These are phyloP conservation scores for Ophioderma brevispina DNA, from an alignment of 35 echinoderm and acorn worm species.

Conservation along the genomic window DNA sequence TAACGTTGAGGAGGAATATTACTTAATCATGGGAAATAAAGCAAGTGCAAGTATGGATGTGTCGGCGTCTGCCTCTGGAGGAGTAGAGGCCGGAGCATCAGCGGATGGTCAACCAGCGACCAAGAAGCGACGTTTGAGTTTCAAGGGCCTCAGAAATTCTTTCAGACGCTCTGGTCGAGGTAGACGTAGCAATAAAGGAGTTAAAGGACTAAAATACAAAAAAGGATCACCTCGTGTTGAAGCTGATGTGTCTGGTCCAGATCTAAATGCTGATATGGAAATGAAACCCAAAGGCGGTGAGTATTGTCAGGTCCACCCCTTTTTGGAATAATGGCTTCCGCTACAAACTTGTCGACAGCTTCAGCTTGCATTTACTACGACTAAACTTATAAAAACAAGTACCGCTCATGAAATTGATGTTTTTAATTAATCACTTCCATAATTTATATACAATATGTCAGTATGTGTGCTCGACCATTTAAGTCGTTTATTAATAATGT, in stretches of 20 bases:
- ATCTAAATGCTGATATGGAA: neutral
- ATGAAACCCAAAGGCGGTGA: constrained; percentile 6
- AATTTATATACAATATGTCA: too few species aligned
- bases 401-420: too few species aligned
- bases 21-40: constrained; percentile 33
- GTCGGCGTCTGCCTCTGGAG: constrained; percentile 6
- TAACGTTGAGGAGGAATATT: neutral
- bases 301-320: neutral
- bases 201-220: constrained; percentile 6
- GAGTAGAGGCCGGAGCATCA: neutral
- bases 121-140: constrained; percentile 45
- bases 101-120: constrained; percentile 21
- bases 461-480: too few species aligned
- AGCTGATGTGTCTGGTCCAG: constrained; percentile 31
- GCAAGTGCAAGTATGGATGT: constrained; percentile 28
- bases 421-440: too few species aligned
- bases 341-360: constrained; percentile 1
- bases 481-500: too few species aligned
- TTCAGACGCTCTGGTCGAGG: neutral
- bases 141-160: constrained; percentile 28
- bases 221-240: constrained; percentile 7
- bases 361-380: neutral
- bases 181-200: constrained; percentile 8
- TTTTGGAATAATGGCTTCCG: neutral
- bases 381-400: neutral